Evolutionary conservation across 2,113 vertebrate species (phyloP), one percentile per base, ranked within the genome.

Genomic region (Nibea coibor): DNA sequence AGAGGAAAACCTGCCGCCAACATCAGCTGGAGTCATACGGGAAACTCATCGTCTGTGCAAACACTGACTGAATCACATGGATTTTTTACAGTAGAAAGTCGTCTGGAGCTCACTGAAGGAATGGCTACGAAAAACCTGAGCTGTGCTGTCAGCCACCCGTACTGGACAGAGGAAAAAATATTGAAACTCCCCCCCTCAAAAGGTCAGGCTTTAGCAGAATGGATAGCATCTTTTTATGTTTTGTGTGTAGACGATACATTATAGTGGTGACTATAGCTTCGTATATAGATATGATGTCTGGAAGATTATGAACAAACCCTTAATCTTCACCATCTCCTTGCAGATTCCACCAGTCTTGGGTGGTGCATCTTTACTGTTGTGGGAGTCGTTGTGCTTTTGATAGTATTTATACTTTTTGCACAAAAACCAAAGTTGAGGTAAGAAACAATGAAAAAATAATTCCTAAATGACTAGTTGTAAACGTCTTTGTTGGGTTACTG

Each of bases 1-100:
- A 45, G 80, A 51, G 93, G 91, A 58, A 90, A 88, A 58, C 91
- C 89, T 59, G 78, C 78, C 10, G 92, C 93, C 75, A 84, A 50
- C 48, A 87, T 96, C 70, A 81, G 62, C 19, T 96, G 94, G 94
- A 84, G 50, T 68, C 31, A 75, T 1, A 0, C 0, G 0, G 76
- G 42, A 62, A 88, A 84, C 59, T 6, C 6, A 7, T 20, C n/a
- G 0, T 0, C 19, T 5, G 54, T 1, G 26, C 0, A 8, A 17
- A 22, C 0, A 0, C 0, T 0, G 0, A 0, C 0, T 0, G 17
- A 8, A 0, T 1, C 11, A 15, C 12, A 76, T 2, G 85, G 76
- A 12, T 65, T n/a, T 24, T 31, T 67, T 22, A 92, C 82, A 0
- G 87, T 92, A 16, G 77, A 66, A 28, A 95, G 82, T 78, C 56